Conservation (phyloP, 2,797 vertebrate species). For the Bryconaethiops microstoma region DNA sequence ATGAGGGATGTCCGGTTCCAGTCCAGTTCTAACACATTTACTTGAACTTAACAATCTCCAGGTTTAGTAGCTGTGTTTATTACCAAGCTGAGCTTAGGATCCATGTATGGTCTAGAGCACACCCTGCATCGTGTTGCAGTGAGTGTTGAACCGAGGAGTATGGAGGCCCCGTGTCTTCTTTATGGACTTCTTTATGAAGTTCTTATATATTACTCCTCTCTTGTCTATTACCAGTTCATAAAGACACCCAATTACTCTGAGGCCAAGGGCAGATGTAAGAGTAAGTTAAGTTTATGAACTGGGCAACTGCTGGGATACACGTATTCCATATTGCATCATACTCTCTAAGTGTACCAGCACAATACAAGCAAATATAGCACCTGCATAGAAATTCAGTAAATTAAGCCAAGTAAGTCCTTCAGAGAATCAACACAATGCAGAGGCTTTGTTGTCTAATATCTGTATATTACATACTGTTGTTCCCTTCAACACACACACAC, state of each 20-base stretch:
- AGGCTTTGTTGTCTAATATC: no score
- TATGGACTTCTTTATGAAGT: conserved; percentile 21
- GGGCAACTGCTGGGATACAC: conserved; percentile 2
- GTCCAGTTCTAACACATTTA: not conserved
- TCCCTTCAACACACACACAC: no score
- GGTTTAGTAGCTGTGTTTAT: not conserved
- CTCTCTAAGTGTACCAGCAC: not conserved
- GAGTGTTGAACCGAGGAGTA: not conserved
- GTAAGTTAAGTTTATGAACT: conserved; percentile 28
- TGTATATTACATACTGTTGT: no score
- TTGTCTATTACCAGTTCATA: conserved; percentile 11
- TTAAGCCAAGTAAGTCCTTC: not conserved
- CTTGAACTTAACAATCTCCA: not conserved
- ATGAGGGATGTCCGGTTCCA: not conserved
- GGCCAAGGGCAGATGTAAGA: conserved; percentile 6
- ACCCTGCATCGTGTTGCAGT: not conserved
- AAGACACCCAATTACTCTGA: conserved; percentile 19
- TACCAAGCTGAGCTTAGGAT: no score
- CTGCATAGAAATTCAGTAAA: not conserved
- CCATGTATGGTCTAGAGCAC: not conserved
- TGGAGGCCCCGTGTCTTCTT: conserved; percentile 1
- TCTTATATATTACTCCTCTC: conserved; percentile 20
- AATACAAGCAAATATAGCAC: not conserved
- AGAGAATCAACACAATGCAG: not conserved
- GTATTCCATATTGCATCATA: not conserved